Percentiles rank a stretch among this genome's conserved stretches.
phyloP scores from a whole-genome alignment of 2,888 invertebrate species.

The Caenorhabditis angaria region DNA sequence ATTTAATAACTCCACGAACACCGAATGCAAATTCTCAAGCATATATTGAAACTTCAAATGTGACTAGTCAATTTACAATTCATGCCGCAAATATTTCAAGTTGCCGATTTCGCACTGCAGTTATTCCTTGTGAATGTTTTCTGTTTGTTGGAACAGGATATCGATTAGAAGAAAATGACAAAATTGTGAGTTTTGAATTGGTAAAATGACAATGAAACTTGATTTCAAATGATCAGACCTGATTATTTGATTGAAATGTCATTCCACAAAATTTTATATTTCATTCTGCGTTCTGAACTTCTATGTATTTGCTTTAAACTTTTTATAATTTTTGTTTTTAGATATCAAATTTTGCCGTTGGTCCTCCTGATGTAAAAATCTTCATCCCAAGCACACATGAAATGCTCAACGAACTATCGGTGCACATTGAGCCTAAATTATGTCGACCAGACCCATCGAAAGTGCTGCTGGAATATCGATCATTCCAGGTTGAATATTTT shows the following conservation, averaged over 20 bases:
- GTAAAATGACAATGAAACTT: too few species aligned
- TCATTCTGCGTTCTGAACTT: too few species aligned
- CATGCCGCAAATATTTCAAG: conserved; percentile 42
- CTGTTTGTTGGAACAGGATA: conserved; percentile 47
- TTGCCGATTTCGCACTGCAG: conserved; percentile 50
- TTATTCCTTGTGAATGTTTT: conserved; percentile 54
- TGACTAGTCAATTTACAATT: conserved; percentile 40
- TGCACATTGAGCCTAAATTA: conserved; percentile 44
- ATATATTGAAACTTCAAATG: conserved; percentile 35
- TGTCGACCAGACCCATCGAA: conserved; percentile 44
- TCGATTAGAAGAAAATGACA: conserved; percentile 41
- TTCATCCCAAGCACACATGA: conserved; percentile 48
- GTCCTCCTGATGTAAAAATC: conserved; percentile 46
- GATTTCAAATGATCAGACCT: too few species aligned
- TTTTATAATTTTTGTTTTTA: conserved; percentile 12
- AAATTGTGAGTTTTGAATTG: conserved; percentile 20
- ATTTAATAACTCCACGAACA: background rate
- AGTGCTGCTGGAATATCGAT: conserved; percentile 40
- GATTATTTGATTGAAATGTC: too few species aligned
- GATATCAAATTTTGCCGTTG: conserved; percentile 41
- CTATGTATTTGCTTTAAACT: too few species aligned
- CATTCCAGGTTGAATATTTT: conserved; percentile 38
- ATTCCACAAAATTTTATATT: too few species aligned
- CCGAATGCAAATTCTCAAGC: conserved; percentile 44
- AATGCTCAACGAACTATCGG: conserved; percentile 50